Evolutionary conservation across 1,140 invertebrate genomes (phyloP).

Genomic region (Drosophila ercepeae): DNA sequence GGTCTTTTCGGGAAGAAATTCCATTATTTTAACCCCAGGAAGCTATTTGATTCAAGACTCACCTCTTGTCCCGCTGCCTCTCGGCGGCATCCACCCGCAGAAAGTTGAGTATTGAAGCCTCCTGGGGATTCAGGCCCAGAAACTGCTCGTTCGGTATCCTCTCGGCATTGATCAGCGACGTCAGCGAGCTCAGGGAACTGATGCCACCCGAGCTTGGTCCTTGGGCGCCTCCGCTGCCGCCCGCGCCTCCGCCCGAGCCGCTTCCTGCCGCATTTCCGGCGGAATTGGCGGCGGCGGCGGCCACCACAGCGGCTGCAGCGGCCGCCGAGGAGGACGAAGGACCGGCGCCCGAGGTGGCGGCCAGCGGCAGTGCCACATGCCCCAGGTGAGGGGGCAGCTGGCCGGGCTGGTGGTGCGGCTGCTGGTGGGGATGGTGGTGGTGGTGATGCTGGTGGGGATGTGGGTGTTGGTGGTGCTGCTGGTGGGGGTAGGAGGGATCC

Average conservation of each 20-base stretch:
- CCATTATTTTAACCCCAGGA: too few species aligned
- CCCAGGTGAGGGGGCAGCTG: slow-evolving; percentile 49
- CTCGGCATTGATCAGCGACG: slow-evolving; percentile 82
- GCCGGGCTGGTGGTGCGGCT: slow-evolving; percentile 31
- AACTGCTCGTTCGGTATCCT: slow-evolving; percentile 83
- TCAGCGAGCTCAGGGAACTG: slow-evolving; percentile 79
- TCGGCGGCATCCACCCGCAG: slow-evolving; percentile 87
- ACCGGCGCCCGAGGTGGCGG: slow-evolving; percentile 36
- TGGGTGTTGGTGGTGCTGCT: slow-evolving; percentile 67
- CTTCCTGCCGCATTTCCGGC: slow-evolving; percentile 27
- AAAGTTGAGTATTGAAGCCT: slow-evolving; percentile 87
- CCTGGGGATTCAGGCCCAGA: slow-evolving; percentile 84
- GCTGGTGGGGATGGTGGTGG: slow-evolving; percentile 56
- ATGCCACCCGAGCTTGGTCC: slow-evolving; percentile 33
- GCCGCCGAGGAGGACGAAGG: slow-evolving; percentile 47
- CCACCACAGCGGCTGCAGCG: slow-evolving; percentile 45
- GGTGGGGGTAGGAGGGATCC: slow-evolving; percentile 82
- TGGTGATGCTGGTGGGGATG: slow-evolving; percentile 55
- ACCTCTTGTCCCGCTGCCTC: slow-evolving; percentile 86
- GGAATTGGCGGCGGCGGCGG: slow-evolving; percentile 24
- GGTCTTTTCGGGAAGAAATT: slow-evolving; percentile 43
- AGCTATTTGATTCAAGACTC: slow-evolving; percentile 17
- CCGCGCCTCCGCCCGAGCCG: slow-evolving; percentile 1
- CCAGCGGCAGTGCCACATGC: slow-evolving; percentile 53
- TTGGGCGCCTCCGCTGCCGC: slow-evolving; percentile 5